Base-by-base conservation (phyloP, 1,140 invertebrate species). In the Drosophila prosaltans region DNA sequence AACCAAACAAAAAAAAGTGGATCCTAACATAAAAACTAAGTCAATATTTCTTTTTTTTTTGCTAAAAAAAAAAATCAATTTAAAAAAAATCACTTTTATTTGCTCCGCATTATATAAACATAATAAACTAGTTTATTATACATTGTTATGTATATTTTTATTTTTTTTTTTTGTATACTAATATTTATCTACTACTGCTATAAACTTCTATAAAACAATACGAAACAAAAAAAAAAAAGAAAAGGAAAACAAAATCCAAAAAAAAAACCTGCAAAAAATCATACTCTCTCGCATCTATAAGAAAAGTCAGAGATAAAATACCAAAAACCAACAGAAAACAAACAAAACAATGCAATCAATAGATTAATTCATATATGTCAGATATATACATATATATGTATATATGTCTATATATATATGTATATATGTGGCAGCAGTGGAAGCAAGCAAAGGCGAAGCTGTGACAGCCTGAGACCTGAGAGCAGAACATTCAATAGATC, bases 151-250 rank as follows among this genome's bases (percentile, higher is more conserved):
- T 51, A 51, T 51, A 51, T 51, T 51, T 51, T 51, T 51, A 51
- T 26, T 51, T 51, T 51, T 80, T 90, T 81, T 88, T 85, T 81
- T 88, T 88, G 74, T 85, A 80, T 90, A 86, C 78, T 84, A 75
- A 82, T 90, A 86, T 74, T 71, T 83, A 89, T 74, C 70, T 59
- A 57, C 32, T 59, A 21, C 32, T 59, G n/a, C 57, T 84, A 85
- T 88, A 80, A 84, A 88, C 83, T 82, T 86, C 82, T 72, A 85
- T 45, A 85, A 63, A 40, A 75, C 78, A 75, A 78, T 86, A 79
- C 73, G 82, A 86, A 78, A 76, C 74, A 64, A 72, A 80, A 36
- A 74, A 68, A 72, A 82, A 81, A 70, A 67, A 48, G 51, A 82
- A 84, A 72, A 64, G 67, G 75, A 81, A 84, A 78, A 72, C 71